Conservation (phyloP, 2,888 invertebrate genomes). For the Philhelius pedissequus region DNA sequence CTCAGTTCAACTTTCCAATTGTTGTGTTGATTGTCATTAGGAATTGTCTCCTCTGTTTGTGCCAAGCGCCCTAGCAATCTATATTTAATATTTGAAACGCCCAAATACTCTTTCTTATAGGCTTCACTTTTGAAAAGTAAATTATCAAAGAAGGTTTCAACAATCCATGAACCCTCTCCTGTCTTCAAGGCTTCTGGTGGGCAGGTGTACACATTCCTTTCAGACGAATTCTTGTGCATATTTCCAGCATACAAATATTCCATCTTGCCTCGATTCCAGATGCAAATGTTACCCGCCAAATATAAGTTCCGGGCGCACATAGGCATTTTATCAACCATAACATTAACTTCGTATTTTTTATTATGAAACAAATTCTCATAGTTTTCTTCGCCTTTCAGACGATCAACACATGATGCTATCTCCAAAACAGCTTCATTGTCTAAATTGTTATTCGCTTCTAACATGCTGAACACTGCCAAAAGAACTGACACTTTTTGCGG, state of each 20-base stretch:
- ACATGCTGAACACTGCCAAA: not conserved
- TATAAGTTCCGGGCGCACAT: not conserved
- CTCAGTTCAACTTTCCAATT: not conserved
- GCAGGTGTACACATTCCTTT: not conserved
- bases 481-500: not conserved
- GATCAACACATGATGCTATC: not conserved
- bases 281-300: not conserved
- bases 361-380: not conserved
- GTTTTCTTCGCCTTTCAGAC: not conserved
- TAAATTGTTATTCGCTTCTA: not conserved
- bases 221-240: not conserved
- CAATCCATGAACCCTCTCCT: not conserved
- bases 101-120: not conserved
- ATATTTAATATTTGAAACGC: too few species aligned
- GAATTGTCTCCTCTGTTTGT: not conserved
- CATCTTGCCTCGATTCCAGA: not conserved
- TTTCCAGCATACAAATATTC: not conserved
- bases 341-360: not conserved
- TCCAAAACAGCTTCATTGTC: slow-evolving; percentile 1
- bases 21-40: not conserved
- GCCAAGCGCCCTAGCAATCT: not conserved
- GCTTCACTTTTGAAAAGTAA: not conserved
- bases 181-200: not conserved
- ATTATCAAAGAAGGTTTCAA: not conserved
- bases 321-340: not conserved